Conservation (phyloP, 2,797 vertebrate species). For the Acipenser ruthenus region DNA sequence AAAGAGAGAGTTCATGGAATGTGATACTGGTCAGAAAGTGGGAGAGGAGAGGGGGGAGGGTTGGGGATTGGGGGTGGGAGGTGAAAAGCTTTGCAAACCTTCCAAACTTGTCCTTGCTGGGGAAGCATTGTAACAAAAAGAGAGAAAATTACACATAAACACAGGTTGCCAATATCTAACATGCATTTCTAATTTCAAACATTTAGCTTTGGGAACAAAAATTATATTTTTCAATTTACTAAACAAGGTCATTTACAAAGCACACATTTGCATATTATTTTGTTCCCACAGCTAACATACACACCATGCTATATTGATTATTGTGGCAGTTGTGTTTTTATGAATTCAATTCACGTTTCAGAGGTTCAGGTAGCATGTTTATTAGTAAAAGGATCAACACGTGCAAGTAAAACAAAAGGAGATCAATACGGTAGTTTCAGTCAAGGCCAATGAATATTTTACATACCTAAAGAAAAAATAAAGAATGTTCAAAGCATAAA, state of each 20-base stretch:
- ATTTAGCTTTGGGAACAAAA: constrained; percentile 51
- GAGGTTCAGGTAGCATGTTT: constrained; percentile 15
- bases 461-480: constrained; percentile 18
- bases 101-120: constrained; percentile 99
- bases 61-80: constrained; percentile 30
- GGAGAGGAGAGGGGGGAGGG: constrained; percentile 35
- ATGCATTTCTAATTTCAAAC: constrained; percentile 43
- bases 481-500: constrained; percentile 16
- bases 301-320: neutral
- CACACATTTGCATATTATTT: too few relatives aligned
- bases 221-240: neutral
- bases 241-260: too few relatives aligned
- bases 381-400: constrained; percentile 19
- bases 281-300: constrained; percentile 14
- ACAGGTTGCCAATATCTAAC: constrained; percentile 56
- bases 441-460: constrained; percentile 12
- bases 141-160: constrained; percentile 89
- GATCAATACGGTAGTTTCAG: constrained; percentile 12
- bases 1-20: constrained; percentile 66
- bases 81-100: constrained; percentile 99
- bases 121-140: constrained; percentile 97
- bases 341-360: constrained; percentile 17
- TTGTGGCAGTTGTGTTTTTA: constrained; percentile 7
- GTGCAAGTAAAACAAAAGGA: constrained; percentile 22
- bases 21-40: constrained; percentile 67